These are phyloP conservation scores for Electrona antarctica DNA, from an alignment of 2,113 vertebrate species.

Conservation along the genomic window DNA sequence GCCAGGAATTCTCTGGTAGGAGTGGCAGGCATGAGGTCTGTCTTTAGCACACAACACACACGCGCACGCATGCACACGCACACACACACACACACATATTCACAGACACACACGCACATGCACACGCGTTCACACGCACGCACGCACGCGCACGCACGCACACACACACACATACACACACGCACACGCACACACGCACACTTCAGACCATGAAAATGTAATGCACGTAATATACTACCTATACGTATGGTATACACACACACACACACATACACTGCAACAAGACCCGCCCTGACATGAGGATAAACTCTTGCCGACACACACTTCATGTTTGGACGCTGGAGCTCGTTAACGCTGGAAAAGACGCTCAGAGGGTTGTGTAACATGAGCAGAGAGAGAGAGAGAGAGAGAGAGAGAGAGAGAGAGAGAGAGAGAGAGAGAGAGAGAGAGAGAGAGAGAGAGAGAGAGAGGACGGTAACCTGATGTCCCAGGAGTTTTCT, in stretches of 20 bases:
- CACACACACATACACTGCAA: background rate
- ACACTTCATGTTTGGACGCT: conserved; percentile 64
- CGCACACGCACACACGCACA: conserved; percentile 2
- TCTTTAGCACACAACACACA: conserved; percentile 52
- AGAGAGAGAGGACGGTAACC: conserved; percentile 61
- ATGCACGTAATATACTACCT: background rate
- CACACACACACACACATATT: background rate
- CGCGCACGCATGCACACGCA: background rate
- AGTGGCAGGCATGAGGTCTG: conserved; percentile 73
- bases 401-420: conserved; percentile 8
- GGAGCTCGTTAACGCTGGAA: conserved; percentile 68
- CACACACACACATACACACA: conserved; percentile 9
- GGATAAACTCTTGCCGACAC: conserved; percentile 59
- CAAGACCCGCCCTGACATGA: conserved; percentile 56
- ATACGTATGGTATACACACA: background rate
- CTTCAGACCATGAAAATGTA: background rate
- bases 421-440: background rate
- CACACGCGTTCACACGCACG: conserved; percentile 24
- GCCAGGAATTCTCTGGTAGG: conserved; percentile 77
- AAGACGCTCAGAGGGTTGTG: conserved; percentile 75
- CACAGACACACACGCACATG: conserved; percentile 9
- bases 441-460: conserved; percentile 21
- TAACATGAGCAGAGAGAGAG: conserved; percentile 72
- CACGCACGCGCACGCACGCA: background rate
- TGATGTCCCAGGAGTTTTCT: conserved; percentile 70